These are phyloP conservation scores for Pagetopsis macropterus DNA, from an alignment of 2,797 vertebrate species.

Conservation along the genomic window DNA sequence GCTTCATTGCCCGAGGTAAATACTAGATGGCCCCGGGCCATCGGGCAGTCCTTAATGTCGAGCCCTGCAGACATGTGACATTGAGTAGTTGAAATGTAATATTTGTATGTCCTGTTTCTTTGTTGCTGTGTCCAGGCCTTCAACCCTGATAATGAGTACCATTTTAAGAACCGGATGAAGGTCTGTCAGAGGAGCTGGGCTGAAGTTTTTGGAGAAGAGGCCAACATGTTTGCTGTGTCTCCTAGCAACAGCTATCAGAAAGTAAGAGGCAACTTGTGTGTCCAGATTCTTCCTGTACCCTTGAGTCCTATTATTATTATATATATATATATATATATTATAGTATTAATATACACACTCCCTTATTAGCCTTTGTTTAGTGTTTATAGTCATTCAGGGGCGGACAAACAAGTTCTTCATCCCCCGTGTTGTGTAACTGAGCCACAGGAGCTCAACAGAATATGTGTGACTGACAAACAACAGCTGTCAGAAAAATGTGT, in stretches of 20 bases:
- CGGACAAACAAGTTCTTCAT: conserved; percentile 38
- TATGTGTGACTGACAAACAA: conserved; percentile 63
- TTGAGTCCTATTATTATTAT: not conserved
- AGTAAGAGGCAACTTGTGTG: conserved; percentile 68
- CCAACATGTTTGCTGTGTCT: conserved; percentile 93
- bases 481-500: conserved; percentile 60
- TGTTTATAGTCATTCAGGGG: conserved; percentile 9
- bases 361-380: conserved; percentile 50
- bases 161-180: conserved; percentile 99
- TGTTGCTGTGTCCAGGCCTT: conserved; percentile 85
- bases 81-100: not conserved
- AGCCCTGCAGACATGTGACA: not conserved
- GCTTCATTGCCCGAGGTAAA: no score
- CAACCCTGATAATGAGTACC: conserved; percentile 98
- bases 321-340: no score
- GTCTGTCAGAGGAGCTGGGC: conserved; percentile 96
- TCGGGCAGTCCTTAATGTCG: no score
- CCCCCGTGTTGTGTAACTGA: conserved; percentile 48
- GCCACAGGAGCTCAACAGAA: conserved; percentile 26
- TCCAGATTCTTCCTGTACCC: not conserved
- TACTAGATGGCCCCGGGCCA: no score
- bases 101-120: conserved; percentile 7
- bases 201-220: conserved; percentile 95
- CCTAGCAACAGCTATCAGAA: conserved; percentile 94
- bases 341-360: conserved; percentile 16